Evolutionary conservation across 2,113 vertebrate genomes (phyloP).

Genomic region (human): GRCh38 chr7:35344001-35344500

Average conservation of each 20-base stretch:
- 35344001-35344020: not conserved
- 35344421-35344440: not conserved
- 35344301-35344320: not conserved
- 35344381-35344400: not conserved
- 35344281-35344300: not conserved
- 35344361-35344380: not conserved
- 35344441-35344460: not conserved
- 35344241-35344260: not conserved
- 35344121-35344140: not conserved
- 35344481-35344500: not conserved
- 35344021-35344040: not conserved
- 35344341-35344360: not conserved
- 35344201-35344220: not conserved
- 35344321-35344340: not conserved
- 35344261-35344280: not conserved
- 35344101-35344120: not conserved
- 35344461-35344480: not conserved
- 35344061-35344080: not conserved
- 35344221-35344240: not conserved
- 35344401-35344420: not conserved
- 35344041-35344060: not conserved
- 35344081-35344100: not conserved
- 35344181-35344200: not conserved
- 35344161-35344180: not conserved
- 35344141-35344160: not conserved